Conservation (phyloP, 2,888 invertebrate genomes). For the Pachydiplax longipennis region DNA sequence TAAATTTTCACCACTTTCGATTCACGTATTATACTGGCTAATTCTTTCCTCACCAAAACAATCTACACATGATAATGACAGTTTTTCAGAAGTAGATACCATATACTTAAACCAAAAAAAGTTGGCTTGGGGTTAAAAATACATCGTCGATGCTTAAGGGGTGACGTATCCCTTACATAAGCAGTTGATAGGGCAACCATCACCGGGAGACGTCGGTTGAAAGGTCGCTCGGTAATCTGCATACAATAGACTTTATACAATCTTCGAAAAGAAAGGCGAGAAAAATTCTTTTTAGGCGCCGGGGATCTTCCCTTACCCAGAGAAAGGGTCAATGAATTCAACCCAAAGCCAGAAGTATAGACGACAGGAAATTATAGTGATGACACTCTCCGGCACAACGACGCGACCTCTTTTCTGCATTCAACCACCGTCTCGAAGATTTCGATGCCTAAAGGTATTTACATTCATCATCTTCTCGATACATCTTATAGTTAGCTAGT, state of each 20-base stretch:
- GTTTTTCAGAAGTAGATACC: too few species aligned
- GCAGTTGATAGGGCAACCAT: not conserved
- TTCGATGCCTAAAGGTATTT: too few species aligned
- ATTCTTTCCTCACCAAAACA: too few species aligned
- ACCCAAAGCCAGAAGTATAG: slow-evolving; percentile 16
- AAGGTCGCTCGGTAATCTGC: slow-evolving; percentile 25
- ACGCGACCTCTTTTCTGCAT: not conserved
- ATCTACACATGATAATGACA: too few species aligned
- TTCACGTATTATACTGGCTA: too few species aligned
- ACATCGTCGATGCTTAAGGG: not conserved
- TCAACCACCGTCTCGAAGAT: not conserved
- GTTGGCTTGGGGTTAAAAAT: not conserved
- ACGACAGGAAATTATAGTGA: not conserved
- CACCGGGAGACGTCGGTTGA: not conserved
- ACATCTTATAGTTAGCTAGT: too few species aligned
- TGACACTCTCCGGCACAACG: not conserved
- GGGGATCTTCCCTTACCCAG: not conserved
- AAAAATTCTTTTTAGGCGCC: slow-evolving; percentile 18
- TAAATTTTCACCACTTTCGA: too few species aligned
- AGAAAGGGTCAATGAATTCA: slow-evolving; percentile 29
- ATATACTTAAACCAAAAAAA: not conserved
- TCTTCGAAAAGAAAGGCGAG: slow-evolving; percentile 9
- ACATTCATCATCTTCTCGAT: not conserved
- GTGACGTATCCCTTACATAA: not conserved
- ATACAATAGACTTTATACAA: slow-evolving; percentile 21